phyloP scores from a whole-genome alignment of 2,797 vertebrate species.

The Onychomys torridus region DNA sequence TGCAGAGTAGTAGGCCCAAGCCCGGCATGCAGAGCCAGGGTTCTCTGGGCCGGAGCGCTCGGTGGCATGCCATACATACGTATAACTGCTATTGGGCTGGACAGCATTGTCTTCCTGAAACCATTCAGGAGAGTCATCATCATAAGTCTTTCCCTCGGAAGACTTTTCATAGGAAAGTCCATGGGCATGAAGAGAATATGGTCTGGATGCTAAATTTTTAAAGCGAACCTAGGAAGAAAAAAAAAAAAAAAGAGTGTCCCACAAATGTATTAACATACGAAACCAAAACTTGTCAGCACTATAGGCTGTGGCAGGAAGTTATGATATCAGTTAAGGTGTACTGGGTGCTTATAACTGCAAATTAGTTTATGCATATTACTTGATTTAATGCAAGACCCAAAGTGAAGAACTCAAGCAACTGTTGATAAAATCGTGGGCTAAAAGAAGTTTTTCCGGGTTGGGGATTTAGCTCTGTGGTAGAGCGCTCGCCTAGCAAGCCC shows the following conservation, averaged over 20 bases:
- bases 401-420: neutral
- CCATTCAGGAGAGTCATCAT: constrained; percentile 93
- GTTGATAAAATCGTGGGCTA: neutral
- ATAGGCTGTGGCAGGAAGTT: neutral
- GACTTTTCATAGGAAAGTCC: constrained; percentile 95
- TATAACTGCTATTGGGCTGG: constrained; percentile 91
- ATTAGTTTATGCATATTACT: neutral
- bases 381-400: neutral
- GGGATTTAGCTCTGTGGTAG: no score
- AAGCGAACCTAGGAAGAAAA: constrained; percentile 91
- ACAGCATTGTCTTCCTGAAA: constrained; percentile 92
- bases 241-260: neutral
- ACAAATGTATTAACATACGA: neutral
- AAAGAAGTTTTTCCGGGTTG: neutral
- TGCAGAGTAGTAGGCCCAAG: constrained; percentile 96
- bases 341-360: neutral
- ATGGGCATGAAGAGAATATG: constrained; percentile 95
- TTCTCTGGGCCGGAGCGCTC: constrained; percentile 88
- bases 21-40: constrained; percentile 91
- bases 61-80: constrained; percentile 93
- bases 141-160: constrained; percentile 95
- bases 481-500: no score
- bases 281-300: neutral
- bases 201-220: constrained; percentile 93
- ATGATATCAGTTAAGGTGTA: neutral